Percentiles rank a stretch among this genome's conserved stretches.
Evolutionary conservation across 1,140 invertebrate species (phyloP).

Genomic region (Drosophila pallidifrons): DNA sequence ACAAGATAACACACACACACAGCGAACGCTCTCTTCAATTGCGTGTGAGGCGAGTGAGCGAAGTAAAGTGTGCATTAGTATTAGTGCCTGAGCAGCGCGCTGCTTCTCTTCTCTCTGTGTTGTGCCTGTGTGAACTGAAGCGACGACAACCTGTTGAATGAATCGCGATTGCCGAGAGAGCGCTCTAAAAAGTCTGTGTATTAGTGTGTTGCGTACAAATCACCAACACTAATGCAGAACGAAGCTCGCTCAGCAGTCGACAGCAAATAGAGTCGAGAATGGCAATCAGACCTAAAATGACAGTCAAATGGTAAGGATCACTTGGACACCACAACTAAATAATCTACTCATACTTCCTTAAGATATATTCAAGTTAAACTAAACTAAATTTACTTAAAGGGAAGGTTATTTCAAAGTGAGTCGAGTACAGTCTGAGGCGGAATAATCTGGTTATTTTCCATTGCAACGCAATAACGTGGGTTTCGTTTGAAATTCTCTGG

Average conservation of each 20-base stretch:
- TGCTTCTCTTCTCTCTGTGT: not conserved
- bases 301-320: constrained; percentile 1
- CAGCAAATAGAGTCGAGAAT: not conserved
- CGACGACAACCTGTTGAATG: not conserved
- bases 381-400: not conserved
- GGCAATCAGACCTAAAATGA: constrained; percentile 4
- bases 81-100: constrained; percentile 30
- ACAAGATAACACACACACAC: not conserved
- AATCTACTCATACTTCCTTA: not conserved
- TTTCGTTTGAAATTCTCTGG: constrained; percentile 19
- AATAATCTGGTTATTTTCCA: constrained; percentile 16
- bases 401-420: constrained; percentile 10
- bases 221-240: constrained; percentile 32
- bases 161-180: constrained; percentile 29
- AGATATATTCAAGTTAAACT: not conserved
- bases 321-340: not conserved
- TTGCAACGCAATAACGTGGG: constrained; percentile 14
- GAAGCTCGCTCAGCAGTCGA: not conserved
- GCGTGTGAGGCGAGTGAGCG: constrained; percentile 39
- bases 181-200: constrained; percentile 23
- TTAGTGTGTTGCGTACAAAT: constrained; percentile 25
- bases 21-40: not conserved
- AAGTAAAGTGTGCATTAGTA: constrained; percentile 19
- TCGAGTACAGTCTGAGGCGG: constrained; percentile 3
- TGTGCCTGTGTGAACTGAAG: not conserved